Evolutionary conservation across 92 coral and sea anemone genomes (phyloP).

Genomic region (Virgularia gustaviana): DNA sequence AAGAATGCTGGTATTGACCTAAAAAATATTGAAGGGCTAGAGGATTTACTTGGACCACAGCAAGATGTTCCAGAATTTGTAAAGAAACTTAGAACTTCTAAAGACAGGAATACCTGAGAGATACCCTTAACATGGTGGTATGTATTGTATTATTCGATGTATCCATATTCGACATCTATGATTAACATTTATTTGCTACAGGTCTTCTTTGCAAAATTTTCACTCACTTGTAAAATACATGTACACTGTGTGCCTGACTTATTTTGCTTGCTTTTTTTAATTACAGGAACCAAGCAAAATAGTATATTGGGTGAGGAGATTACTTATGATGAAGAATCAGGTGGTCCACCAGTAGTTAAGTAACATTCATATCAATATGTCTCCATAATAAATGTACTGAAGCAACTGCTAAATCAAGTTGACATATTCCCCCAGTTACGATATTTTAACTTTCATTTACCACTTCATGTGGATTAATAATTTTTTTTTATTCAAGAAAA

Average conservation of each 20-base stretch:
- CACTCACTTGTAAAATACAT: no score
- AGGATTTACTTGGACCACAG: constrained; percentile 23
- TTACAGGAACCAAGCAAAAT: constrained; percentile 52
- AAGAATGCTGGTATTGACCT: constrained; percentile 3
- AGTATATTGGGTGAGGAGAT: constrained; percentile 54
- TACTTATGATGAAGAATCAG: not conserved
- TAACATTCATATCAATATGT: constrained; percentile 57
- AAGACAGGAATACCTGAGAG: constrained; percentile 24
- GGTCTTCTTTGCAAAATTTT: no score
- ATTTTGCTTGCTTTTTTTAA: no score
- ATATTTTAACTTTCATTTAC: no score
- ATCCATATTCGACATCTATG: no score
- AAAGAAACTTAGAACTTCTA: constrained; percentile 20
- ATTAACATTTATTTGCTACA: no score
- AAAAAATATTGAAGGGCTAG: constrained; percentile 37
- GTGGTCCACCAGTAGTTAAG: constrained; percentile 24
- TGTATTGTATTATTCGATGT: no score
- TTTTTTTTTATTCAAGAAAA: no score
- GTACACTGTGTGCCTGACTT: no score
- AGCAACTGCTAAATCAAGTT: constrained; percentile 60
- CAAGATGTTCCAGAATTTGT: constrained; percentile 2
- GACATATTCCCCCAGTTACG: constrained; percentile 59
- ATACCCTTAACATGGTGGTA: constrained; percentile 37
- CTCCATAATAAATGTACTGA: constrained; percentile 55
- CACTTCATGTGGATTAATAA: no score